Conservation (phyloP, 2,113 vertebrate species). For the Cercopithecus mona region DNA sequence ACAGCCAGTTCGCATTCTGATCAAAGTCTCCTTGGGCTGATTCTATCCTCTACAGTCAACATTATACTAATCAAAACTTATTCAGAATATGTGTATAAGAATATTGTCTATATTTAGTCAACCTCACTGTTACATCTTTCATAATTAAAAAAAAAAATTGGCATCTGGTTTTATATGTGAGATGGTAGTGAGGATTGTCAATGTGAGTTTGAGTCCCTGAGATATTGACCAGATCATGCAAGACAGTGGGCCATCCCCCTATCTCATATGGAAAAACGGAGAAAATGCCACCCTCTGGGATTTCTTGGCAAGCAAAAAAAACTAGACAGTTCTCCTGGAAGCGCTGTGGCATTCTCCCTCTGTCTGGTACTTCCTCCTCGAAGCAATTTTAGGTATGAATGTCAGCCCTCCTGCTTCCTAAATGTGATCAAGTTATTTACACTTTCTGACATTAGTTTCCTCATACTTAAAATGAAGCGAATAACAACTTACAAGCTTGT, state of each 20-base stretch:
- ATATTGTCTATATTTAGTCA: not conserved
- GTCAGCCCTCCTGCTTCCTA: not conserved
- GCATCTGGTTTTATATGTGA: not conserved
- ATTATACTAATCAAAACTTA: not conserved
- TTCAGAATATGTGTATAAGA: not conserved
- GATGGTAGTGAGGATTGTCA: not conserved
- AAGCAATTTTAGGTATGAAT: not conserved
- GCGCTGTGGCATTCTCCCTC: not conserved
- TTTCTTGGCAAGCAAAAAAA: not conserved
- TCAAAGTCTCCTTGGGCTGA: not conserved
- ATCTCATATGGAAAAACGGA: not conserved
- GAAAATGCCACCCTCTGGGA: not conserved
- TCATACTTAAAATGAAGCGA: not conserved
- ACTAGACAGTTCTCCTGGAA: not conserved
- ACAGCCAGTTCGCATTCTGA: not conserved
- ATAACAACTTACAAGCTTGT: not conserved
- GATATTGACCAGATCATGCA: not conserved
- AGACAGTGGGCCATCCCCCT: not conserved
- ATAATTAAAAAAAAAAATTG: not conserved
- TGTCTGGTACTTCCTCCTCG: not conserved
- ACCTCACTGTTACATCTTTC: not conserved
- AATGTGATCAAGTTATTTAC: not conserved
- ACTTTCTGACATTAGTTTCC: not conserved
- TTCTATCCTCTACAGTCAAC: not conserved
- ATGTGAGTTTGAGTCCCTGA: not conserved